These are phyloP conservation scores for Xiphophorus maculatus DNA, from an alignment of 2,113 vertebrate species.

Conservation along the genomic window DNA sequence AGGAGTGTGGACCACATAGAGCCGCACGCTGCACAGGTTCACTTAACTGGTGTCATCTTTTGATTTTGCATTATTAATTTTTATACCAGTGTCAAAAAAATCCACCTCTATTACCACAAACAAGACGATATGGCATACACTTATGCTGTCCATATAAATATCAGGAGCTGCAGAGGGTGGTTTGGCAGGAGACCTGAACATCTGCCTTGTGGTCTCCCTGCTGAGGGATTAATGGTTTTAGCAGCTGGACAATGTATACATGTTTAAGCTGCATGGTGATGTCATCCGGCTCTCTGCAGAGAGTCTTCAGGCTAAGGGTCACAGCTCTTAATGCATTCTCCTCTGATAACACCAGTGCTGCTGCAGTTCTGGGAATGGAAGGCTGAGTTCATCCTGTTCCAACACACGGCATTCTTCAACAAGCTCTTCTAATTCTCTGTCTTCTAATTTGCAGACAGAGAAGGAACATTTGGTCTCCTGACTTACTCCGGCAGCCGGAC, in stretches of 20 bases:
- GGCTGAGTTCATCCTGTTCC: slow-evolving; percentile 10
- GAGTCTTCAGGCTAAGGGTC: slow-evolving; percentile 39
- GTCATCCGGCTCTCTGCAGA: slow-evolving; percentile 44
- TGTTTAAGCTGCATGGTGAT: slow-evolving; percentile 36
- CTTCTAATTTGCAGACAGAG: slow-evolving; percentile 6
- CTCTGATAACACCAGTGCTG: slow-evolving; percentile 42
- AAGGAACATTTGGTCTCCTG: slow-evolving; percentile 12
- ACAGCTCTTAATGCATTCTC: slow-evolving; percentile 35
- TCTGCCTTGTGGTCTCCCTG: slow-evolving; percentile 45
- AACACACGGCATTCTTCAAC: background rate
- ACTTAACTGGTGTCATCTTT: too few relatives aligned
- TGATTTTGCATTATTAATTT: too few relatives aligned
- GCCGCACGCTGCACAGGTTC: too few relatives aligned
- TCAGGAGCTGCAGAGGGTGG: too few relatives aligned
- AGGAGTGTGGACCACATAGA: too few relatives aligned
- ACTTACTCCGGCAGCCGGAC: slow-evolving; percentile 83
- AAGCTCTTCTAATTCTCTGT: slow-evolving; percentile 16
- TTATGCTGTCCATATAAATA: too few relatives aligned
- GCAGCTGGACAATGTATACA: slow-evolving; percentile 46
- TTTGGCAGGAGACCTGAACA: slow-evolving; percentile 21
- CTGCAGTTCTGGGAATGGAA: slow-evolving; percentile 45
- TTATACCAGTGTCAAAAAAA: too few relatives aligned
- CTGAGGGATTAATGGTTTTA: slow-evolving; percentile 28
- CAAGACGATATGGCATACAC: too few relatives aligned
- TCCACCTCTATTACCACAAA: too few relatives aligned